A percentile compares a stretch with the other conserved stretches of the same genome.
These are phyloP conservation scores for Leptodactylus fallax DNA, from an alignment of 2,797 vertebrate species.

Conservation along the genomic window DNA sequence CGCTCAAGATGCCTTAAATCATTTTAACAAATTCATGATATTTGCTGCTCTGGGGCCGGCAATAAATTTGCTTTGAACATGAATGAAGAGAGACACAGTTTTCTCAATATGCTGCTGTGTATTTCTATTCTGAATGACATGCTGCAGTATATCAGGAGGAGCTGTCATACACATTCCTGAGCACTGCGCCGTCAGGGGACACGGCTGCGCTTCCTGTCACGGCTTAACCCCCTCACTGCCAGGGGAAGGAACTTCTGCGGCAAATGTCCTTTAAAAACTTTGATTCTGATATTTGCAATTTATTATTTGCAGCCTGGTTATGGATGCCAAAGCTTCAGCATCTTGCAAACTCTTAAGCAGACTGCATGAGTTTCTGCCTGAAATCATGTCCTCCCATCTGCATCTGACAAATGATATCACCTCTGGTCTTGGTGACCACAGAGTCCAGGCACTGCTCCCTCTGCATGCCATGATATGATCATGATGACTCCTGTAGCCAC, in stretches of 20 bases:
- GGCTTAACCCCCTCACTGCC: constrained; percentile 3
- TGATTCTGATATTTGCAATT: not conserved
- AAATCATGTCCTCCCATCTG: not conserved
- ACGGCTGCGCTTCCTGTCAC: not conserved
- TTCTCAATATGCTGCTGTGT: constrained; percentile 79
- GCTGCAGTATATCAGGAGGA: constrained; percentile 75
- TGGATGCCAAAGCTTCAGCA: not conserved
- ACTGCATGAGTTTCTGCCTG: not conserved
- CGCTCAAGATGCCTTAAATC: constrained; percentile 79
- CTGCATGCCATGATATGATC: not conserved
- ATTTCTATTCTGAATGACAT: constrained; percentile 80
- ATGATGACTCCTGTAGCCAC: not conserved
- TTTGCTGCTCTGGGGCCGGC: constrained; percentile 78
- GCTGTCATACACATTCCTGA: constrained; percentile 8
- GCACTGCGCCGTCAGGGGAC: not conserved
- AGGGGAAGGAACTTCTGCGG: not conserved
- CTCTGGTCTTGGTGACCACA: not conserved
- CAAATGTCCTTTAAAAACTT: not conserved
- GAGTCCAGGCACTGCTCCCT: not conserved
- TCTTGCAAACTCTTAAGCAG: not conserved
- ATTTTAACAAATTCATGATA: constrained; percentile 82
- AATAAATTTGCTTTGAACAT: constrained; percentile 82
- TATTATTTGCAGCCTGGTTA: too few relatives aligned
- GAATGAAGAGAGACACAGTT: constrained; percentile 81
- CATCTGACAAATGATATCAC: not conserved